Evolutionary conservation across 37 sponge, comb jelly and placozoan genomes (phyloP).

Genomic region (Halichondria panicea): DNA sequence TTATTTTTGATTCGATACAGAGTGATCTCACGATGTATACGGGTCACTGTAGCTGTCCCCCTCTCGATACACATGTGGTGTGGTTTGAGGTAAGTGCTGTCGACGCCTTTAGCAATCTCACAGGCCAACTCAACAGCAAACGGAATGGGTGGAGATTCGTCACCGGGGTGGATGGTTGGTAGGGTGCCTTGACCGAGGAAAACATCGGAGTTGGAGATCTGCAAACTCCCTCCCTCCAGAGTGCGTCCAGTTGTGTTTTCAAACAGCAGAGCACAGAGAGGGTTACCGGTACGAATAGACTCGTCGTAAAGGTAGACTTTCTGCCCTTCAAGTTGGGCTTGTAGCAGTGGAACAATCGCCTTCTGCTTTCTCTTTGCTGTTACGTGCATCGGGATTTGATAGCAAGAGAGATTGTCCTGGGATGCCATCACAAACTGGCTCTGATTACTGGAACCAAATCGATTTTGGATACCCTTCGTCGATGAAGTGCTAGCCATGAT

Average conservation of each 20-base stretch:
- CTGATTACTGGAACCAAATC: slow-evolving; percentile 1
- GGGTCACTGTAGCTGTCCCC: slow-evolving; percentile 31
- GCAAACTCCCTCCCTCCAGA: slow-evolving; percentile 81
- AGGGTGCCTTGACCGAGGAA: slow-evolving; percentile 73
- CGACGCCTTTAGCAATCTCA: slow-evolving; percentile 61
- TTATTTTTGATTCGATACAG: slow-evolving; percentile 76
- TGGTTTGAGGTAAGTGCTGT: slow-evolving; percentile 52
- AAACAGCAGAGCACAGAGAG: slow-evolving; percentile 79
- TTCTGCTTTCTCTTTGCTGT: slow-evolving; percentile 92
- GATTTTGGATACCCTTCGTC: neutral
- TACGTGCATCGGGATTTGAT: slow-evolving; percentile 72
- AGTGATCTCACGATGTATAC: slow-evolving; percentile 58
- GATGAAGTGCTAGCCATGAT: slow-evolving; percentile 28
- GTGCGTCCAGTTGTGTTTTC: slow-evolving; percentile 90
- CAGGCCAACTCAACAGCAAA: slow-evolving; percentile 85
- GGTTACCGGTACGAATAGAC: slow-evolving; percentile 78
- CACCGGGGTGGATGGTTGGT: slow-evolving; percentile 80
- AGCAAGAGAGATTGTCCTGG: slow-evolving; percentile 84
- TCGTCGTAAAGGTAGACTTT: slow-evolving; percentile 82
- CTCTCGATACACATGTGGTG: slow-evolving; percentile 44
- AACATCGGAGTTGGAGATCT: slow-evolving; percentile 40
- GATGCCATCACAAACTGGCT: slow-evolving; percentile 76
- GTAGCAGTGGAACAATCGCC: slow-evolving; percentile 86
- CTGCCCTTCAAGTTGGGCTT: slow-evolving; percentile 72
- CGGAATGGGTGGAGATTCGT: slow-evolving; percentile 88